Evolutionary conservation across 1,140 invertebrate species (phyloP), one percentile per base, ranked within the genome.

Genomic region (Heterodera carotae): DNA sequence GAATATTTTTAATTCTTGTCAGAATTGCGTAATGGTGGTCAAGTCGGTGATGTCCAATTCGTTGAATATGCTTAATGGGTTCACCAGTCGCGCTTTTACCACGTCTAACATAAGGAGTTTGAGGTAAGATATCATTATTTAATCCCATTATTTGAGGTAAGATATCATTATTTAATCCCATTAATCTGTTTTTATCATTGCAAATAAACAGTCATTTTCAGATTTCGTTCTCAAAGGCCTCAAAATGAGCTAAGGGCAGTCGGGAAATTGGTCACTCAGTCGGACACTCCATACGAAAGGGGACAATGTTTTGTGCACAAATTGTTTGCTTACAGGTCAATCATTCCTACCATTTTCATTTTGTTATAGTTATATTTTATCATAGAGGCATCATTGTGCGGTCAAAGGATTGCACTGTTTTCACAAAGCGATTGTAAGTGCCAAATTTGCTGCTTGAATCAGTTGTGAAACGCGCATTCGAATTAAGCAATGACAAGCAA

Each of bases 261-360:
- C 34, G 72, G 72, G 0, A 43, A 43, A 22, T 33, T 75, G 56
- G 59, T 70, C 10, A 5, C 62, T 8, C 56, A 69, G 33, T 18
- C 53, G 18, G 39, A 39, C 34, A 68, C 22, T 12, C 29, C 64
- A 8, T 80, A 80, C 69, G 33, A 84, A 71, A 36, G 69, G 25
- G 79, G 83, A 62, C 80, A 85, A 36, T 62, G 82, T 15, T 86
- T 86, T 75, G 48, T 86, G 8, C 85, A 86, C 59, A 74, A 79
- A 31, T 66, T 82, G 31, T 86, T 85, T 78, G 85, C 86, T 22
- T 86, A 86, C 48, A 74, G 72, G 72, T 74, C 31, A 29, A 22
- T 59, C 67, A 31, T 1, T 69, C 29, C 25, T 0, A 2, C 12
- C 10, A 4, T 43, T 15, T 12, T 18, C 15, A 48, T 8, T 7